These are phyloP conservation scores for Labrus mixtus DNA, from an alignment of 2,113 vertebrate species.

Conservation along the genomic window DNA sequence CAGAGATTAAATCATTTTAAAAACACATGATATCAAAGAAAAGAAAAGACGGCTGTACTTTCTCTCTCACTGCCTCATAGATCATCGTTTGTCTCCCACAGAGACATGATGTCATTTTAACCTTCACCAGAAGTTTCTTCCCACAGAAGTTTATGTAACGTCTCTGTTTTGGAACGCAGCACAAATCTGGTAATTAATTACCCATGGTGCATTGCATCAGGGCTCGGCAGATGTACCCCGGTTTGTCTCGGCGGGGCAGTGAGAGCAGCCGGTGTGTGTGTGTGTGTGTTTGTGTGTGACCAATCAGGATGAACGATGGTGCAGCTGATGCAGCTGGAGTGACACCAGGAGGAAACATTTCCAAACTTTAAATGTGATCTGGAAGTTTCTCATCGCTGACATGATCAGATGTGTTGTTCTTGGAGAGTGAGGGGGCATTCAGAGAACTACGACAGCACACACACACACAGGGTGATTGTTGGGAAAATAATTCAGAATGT, in stretches of 20 bases:
- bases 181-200: conserved; percentile 60
- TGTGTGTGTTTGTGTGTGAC: conserved; percentile 30
- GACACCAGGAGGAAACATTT: conserved; percentile 20
- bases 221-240: conserved; percentile 41
- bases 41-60: too few relatives aligned
- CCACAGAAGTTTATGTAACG: conserved; percentile 43
- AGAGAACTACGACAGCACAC: background rate
- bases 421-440: background rate
- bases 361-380: conserved; percentile 10
- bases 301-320: conserved; percentile 25
- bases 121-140: conserved; percentile 4
- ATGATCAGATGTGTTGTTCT: conserved; percentile 13
- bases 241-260: conserved; percentile 9
- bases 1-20: too few relatives aligned
- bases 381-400: conserved; percentile 23
- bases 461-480: conserved; percentile 35
- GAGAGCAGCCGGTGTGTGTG: conserved; percentile 35
- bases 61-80: too few relatives aligned
- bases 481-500: background rate
- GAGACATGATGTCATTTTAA: background rate
- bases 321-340: conserved; percentile 35
- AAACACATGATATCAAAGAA: too few relatives aligned
- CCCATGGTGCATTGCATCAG: conserved; percentile 50
- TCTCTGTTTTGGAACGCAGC: conserved; percentile 40
- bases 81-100: background rate